phyloP scores from a whole-genome alignment of 2,797 vertebrate species.

The Pipistrellus pipistrellus region DNA sequence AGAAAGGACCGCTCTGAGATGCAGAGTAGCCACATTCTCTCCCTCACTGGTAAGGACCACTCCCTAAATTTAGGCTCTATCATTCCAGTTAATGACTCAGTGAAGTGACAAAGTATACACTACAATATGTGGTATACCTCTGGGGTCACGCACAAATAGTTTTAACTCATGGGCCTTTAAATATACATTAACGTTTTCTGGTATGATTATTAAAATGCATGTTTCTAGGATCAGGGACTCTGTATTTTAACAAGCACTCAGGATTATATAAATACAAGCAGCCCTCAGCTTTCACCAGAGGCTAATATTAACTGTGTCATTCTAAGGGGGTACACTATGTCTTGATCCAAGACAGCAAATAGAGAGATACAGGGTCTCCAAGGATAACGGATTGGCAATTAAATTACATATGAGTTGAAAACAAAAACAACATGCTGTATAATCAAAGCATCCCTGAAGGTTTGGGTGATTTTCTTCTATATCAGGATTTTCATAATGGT shows the following conservation, averaged over 20 bases:
- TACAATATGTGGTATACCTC: not conserved
- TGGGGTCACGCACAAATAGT: not conserved
- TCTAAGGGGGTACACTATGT: not conserved
- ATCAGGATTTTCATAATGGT: not conserved
- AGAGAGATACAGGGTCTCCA: not conserved
- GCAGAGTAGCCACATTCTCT: not conserved
- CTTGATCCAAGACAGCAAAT: not conserved
- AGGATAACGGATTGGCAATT: not conserved
- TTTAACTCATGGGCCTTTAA: not conserved
- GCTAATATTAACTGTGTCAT: slow-evolving; percentile 13
- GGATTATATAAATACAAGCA: not conserved
- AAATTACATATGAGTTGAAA: slow-evolving; percentile 26
- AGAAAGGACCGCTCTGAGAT: not conserved
- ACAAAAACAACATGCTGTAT: not conserved
- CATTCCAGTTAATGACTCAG: not conserved
- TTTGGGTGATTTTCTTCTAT: not conserved
- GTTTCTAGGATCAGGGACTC: not conserved
- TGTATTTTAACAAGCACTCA: not conserved
- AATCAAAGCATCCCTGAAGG: slow-evolving; percentile 42
- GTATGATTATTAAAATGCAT: not conserved
- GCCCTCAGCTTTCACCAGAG: not conserved
- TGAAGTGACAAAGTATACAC: not conserved
- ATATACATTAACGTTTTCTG: not conserved
- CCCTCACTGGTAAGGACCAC: not conserved
- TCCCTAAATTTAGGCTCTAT: not conserved